A percentile compares a stretch with the other conserved stretches of the same genome.
phyloP scores from a whole-genome alignment of 64 coral and sea anemone genomes.

The Montipora foliosa region DNA sequence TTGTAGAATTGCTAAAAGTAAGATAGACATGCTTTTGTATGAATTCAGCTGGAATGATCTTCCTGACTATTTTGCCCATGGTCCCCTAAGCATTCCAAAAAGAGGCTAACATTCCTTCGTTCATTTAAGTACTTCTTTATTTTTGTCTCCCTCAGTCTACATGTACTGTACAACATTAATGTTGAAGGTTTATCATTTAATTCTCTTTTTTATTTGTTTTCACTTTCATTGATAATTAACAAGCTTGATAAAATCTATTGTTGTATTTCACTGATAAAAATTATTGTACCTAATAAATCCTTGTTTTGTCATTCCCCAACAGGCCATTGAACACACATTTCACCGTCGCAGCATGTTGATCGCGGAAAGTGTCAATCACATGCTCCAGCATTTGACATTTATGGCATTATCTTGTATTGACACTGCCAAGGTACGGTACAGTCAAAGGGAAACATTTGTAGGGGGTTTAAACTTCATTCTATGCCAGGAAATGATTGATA shows the following conservation, averaged over 20 bases:
- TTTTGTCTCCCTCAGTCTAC: too few species aligned
- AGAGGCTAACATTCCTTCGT: too few species aligned
- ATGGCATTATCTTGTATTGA: slow-evolving; percentile 87
- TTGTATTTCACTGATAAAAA: not conserved
- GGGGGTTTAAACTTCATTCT: too few species aligned
- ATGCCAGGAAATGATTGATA: too few species aligned
- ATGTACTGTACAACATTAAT: too few species aligned
- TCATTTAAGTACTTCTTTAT: too few species aligned
- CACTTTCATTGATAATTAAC: not conserved
- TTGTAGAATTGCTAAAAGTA: slow-evolving; percentile 94
- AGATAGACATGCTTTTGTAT: not conserved
- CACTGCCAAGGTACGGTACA: slow-evolving; percentile 78
- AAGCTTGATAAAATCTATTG: not conserved
- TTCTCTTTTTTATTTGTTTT: too few species aligned
- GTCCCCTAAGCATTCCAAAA: too few species aligned
- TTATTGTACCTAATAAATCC: not conserved
- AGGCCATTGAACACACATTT: slow-evolving; percentile 98
- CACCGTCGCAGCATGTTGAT: slow-evolving; percentile 98
- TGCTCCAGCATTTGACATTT: slow-evolving; percentile 95
- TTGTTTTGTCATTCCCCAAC: not conserved
- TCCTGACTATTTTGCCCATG: too few species aligned
- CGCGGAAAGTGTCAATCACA: slow-evolving; percentile 96
- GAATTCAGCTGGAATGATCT: not conserved
- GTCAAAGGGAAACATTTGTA: too few species aligned
- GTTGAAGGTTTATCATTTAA: too few species aligned